A percentile compares a stretch with the other conserved stretches of the same genome.
phyloP scores from a whole-genome alignment of 2,797 vertebrate species.

The Lutjanus campechanus region DNA sequence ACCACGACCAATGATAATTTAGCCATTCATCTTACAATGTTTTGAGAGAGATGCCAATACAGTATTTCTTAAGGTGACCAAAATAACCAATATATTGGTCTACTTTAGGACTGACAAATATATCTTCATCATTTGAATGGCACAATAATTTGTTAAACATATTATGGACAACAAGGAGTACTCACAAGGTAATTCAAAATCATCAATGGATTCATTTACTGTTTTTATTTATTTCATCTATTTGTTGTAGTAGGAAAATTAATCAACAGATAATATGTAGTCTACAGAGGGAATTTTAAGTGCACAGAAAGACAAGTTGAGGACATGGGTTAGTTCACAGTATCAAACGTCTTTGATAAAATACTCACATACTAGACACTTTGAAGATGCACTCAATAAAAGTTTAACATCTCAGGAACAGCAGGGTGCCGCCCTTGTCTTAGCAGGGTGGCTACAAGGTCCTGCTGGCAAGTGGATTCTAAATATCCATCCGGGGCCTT shows the following conservation, averaged over 20 bases:
- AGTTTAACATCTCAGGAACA: background rate
- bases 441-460: background rate
- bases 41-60: background rate
- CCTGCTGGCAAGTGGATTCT: constrained; percentile 9
- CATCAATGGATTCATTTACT: background rate
- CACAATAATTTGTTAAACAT: too few relatives aligned
- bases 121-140: too few relatives aligned
- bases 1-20: background rate
- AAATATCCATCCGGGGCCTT: constrained; percentile 20
- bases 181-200: background rate
- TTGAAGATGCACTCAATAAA: constrained; percentile 11
- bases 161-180: background rate
- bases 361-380: background rate
- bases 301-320: constrained; percentile 12
- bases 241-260: background rate
- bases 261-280: background rate
- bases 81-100: too few relatives aligned
- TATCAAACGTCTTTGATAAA: constrained; percentile 19
- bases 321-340: background rate
- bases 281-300: background rate
- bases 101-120: too few relatives aligned
- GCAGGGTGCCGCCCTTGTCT: background rate
- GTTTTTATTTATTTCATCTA: background rate
- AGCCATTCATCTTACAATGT: background rate
- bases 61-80: background rate